phyloP scores from a whole-genome alignment of 2,797 vertebrate genomes.

The Furcifer pardalis region DNA sequence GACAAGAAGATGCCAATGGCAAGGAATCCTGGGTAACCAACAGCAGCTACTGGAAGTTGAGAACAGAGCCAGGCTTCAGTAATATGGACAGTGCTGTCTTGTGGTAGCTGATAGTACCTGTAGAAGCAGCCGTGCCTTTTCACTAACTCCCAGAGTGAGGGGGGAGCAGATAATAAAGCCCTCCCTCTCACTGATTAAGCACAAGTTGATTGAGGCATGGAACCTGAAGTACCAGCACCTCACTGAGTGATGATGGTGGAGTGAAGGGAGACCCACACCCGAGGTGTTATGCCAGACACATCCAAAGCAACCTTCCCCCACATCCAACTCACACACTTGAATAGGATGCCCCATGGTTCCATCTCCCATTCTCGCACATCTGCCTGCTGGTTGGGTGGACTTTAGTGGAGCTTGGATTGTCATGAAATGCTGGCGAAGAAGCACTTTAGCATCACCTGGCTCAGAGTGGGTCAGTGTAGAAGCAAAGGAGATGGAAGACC shows the following conservation, averaged over 20 bases:
- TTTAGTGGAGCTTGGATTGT: conserved; percentile 36
- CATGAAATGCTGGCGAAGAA: conserved; percentile 16
- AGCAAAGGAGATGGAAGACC: not conserved
- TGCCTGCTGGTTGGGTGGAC: conserved; percentile 44
- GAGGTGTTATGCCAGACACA: conserved; percentile 2
- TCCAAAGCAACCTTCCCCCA: conserved; percentile 7
- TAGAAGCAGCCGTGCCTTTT: conserved; percentile 29
- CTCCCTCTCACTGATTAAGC: not conserved
- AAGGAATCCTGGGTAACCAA: conserved; percentile 88
- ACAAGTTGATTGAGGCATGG: conserved; percentile 20
- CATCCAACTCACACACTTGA: conserved; percentile 30
- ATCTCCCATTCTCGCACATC: conserved; percentile 14
- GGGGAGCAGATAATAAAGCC: not conserved
- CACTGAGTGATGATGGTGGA: not conserved
- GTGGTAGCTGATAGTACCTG: conserved; percentile 78
- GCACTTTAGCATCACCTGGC: conserved; percentile 27
- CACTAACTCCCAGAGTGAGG: not conserved
- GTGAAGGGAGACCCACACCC: not conserved
- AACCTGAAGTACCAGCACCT: conserved; percentile 21
- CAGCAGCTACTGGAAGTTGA: conserved; percentile 86
- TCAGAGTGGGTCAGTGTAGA: not conserved
- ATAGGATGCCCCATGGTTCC: conserved; percentile 29
- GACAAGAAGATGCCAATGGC: conserved; percentile 76
- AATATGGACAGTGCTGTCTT: conserved; percentile 84
- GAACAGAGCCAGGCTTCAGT: conserved; percentile 84